Evolutionary conservation across 2,113 vertebrate species (phyloP), one percentile per base, ranked within the genome.

Genomic region (Gallinago undulata): DNA sequence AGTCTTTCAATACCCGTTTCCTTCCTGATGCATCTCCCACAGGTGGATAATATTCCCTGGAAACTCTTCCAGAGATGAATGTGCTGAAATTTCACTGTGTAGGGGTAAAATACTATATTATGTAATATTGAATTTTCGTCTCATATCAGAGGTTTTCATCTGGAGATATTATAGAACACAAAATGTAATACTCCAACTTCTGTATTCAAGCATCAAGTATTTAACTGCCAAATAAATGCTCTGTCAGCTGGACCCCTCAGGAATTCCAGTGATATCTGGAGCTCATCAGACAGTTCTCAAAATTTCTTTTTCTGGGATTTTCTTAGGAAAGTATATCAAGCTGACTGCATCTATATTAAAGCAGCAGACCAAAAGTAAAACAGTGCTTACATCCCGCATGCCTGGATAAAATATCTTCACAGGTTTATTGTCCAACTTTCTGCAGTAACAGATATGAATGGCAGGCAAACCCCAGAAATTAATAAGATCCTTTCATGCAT

Each of bases 221-320:
- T 96, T 94, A 94, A 88, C 64, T 95, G 60, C 56, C 77, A 96
- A 88, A 96, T 76, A 87, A 90, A 95, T 47, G 50, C 43, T 66
- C 63, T 83, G 55, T 82, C 78, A 91, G 35, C 72, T 90, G 57
- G 67, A 91, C 55, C 69, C 16, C 63, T 86, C 2, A 16, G 69
- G 74, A 87, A 39, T 37, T 74, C 23, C 62, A 83, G 63, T 48
- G 57, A 62, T 92, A 94, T 23, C 94, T 89, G 68, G 73, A 89
- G 56, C 60, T 95, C 93, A 94, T 89, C 68, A 93, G 69, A 89
- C 9, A 89, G 33, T 43, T 91, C 48, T 63, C 56, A 47, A 60
- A 24, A 19, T 0, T 19, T 45, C 50, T 83, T 45, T 68, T 56
- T 1, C 33, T 4, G 4, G 53, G n/a, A 91, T 84, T 92, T 95